phyloP scores from a whole-genome alignment of 2,797 vertebrate species.

The Pangasius larnaudii region DNA sequence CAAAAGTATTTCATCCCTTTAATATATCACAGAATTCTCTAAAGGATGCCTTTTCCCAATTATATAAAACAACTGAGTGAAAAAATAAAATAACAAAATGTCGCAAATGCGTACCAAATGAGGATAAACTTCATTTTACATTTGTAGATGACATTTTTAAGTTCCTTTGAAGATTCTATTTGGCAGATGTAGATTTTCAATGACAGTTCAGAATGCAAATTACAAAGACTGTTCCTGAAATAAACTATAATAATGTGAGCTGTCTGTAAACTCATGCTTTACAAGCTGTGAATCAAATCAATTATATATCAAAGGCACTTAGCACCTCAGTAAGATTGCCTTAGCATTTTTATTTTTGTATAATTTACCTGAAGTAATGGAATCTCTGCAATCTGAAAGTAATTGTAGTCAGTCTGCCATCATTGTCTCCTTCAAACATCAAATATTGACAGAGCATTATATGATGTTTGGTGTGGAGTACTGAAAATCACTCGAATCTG shows the following conservation, averaged over 20 bases:
- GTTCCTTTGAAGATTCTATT: neutral
- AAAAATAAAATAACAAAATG: neutral
- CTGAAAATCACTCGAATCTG: neutral
- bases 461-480: conserved; percentile 14
- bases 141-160: neutral
- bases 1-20: neutral
- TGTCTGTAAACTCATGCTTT: neutral
- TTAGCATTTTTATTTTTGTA: neutral
- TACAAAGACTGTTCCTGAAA: neutral
- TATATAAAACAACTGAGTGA: neutral
- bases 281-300: neutral
- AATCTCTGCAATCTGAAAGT: conserved; percentile 5
- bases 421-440: neutral
- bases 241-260: neutral
- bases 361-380: neutral
- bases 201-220: neutral
- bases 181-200: neutral
- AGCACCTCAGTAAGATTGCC: neutral
- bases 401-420: neutral
- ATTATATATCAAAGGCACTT: conserved; percentile 2
- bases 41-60: neutral
- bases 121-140: neutral
- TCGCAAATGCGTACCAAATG: neutral
- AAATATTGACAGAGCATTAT: neutral
- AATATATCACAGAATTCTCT: neutral